These are phyloP conservation scores for Lithosia quadra DNA, from an alignment of 2,888 invertebrate species.

Conservation along the genomic window DNA sequence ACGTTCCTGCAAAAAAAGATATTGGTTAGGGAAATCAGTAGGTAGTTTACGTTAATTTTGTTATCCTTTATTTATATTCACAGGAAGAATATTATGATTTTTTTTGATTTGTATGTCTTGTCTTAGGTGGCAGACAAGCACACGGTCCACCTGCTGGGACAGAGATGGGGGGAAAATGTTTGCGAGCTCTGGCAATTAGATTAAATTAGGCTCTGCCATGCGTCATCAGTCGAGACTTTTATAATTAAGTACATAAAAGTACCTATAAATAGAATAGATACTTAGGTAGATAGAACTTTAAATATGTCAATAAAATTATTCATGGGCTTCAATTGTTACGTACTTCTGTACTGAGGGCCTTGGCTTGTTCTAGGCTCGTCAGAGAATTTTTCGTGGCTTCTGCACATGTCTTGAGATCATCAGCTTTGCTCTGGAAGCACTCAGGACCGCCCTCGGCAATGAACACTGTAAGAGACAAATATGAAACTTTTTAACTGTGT, in stretches of 20 bases:
- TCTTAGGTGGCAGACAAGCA: no score
- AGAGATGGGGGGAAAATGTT: no score
- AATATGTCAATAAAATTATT: background rate
- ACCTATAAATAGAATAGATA: no score
- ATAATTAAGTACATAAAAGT: no score
- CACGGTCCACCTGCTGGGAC: no score
- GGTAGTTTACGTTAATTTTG: background rate
- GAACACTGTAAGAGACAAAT: constrained; percentile 65
- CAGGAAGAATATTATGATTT: background rate
- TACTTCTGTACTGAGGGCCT: constrained; percentile 60
- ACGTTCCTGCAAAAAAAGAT: constrained; percentile 63
- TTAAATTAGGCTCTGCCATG: no score
- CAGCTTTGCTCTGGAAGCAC: constrained; percentile 88
- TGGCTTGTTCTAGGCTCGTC: constrained; percentile 54
- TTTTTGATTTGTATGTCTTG: no score
- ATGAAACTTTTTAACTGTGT: no score
- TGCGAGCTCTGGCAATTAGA: no score
- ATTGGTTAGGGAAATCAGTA: background rate
- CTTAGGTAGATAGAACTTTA: no score
- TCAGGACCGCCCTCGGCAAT: constrained; percentile 92
- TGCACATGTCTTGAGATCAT: constrained; percentile 87
- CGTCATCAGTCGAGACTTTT: no score
- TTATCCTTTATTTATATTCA: background rate
- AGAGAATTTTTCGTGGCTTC: constrained; percentile 40
- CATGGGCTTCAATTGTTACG: background rate